Evolutionary conservation across 2,113 vertebrate genomes (phyloP).

Genomic region (Lutjanus erythropterus): DNA sequence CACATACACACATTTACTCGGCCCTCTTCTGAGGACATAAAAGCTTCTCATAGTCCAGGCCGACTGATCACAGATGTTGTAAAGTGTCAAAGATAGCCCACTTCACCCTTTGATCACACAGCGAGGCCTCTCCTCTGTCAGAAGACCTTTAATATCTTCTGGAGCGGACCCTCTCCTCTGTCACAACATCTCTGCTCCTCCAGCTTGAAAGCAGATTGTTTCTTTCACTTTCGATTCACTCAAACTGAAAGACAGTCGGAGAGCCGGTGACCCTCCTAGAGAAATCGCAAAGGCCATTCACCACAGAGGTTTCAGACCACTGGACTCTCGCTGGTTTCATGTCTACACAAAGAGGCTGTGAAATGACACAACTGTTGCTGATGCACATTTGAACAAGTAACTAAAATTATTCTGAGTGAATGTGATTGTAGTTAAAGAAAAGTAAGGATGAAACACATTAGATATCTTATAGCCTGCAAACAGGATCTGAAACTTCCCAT

Average conservation of each 20-base stretch:
- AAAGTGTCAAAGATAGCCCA: constrained; percentile 33
- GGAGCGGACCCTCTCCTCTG: constrained; percentile 39
- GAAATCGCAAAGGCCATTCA: constrained; percentile 2
- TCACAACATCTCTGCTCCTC: constrained; percentile 42
- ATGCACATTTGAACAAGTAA: neutral
- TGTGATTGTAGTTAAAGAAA: neutral
- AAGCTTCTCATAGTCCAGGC: constrained; percentile 3
- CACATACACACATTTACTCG: neutral
- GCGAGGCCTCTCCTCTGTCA: constrained; percentile 20
- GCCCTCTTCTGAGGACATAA: constrained; percentile 20
- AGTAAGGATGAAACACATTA: neutral
- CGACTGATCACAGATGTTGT: constrained; percentile 35
- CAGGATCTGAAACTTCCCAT: neutral
- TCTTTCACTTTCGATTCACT: constrained; percentile 47
- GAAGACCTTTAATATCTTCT: constrained; percentile 37
- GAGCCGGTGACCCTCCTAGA: neutral
- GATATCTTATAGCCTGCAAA: too few relatives aligned
- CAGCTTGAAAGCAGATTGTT: constrained; percentile 27
- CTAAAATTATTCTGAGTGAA: neutral
- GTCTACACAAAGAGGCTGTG: too few relatives aligned
- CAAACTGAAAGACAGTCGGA: neutral
- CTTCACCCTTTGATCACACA: constrained; percentile 49
- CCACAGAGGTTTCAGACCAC: constrained; percentile 1
- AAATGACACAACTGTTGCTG: neutral
- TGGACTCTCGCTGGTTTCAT: too few relatives aligned